phyloP scores from a whole-genome alignment of 2,113 vertebrate genomes.

The Microcebus ravelobensis region DNA sequence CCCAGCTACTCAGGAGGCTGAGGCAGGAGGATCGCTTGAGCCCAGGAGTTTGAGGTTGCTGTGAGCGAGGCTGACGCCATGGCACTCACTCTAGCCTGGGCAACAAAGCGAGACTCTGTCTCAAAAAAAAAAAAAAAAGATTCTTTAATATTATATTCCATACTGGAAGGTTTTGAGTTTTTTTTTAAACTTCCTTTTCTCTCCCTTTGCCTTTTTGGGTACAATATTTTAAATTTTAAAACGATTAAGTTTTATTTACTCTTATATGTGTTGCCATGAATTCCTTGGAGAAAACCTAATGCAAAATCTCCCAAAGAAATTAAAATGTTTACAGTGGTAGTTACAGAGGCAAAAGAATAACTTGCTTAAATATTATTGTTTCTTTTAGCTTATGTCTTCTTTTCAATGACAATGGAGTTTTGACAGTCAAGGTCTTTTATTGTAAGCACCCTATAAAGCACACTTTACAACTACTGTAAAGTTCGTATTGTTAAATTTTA shows the following conservation, averaged over 20 bases:
- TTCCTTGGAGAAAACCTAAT: conserved; percentile 32
- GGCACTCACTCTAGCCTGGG: too few relatives aligned
- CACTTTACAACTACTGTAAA: too few relatives aligned
- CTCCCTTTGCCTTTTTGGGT: not conserved
- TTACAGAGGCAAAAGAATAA: not conserved
- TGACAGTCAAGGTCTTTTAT: conserved; percentile 49
- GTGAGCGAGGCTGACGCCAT: too few relatives aligned
- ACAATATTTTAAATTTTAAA: conserved; percentile 22
- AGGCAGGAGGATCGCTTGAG: too few relatives aligned
- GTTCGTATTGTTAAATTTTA: not conserved
- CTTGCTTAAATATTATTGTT: not conserved
- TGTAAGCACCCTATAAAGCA: conserved; percentile 3
- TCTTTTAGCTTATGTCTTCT: not conserved
- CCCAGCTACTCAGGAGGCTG: too few relatives aligned
- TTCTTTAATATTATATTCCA: not conserved
- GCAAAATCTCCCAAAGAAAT: not conserved
- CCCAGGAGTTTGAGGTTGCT: too few relatives aligned
- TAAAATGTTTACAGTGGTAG: not conserved
- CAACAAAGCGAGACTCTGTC: too few relatives aligned
- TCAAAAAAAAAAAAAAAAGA: not conserved
- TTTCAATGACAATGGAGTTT: conserved; percentile 26
- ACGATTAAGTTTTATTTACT: not conserved
- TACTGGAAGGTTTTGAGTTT: not conserved
- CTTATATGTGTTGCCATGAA: not conserved
- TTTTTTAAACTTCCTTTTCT: not conserved